phyloP scores from a whole-genome alignment of 2,797 vertebrate genomes.

The Mormyrus proboscirostris region DNA sequence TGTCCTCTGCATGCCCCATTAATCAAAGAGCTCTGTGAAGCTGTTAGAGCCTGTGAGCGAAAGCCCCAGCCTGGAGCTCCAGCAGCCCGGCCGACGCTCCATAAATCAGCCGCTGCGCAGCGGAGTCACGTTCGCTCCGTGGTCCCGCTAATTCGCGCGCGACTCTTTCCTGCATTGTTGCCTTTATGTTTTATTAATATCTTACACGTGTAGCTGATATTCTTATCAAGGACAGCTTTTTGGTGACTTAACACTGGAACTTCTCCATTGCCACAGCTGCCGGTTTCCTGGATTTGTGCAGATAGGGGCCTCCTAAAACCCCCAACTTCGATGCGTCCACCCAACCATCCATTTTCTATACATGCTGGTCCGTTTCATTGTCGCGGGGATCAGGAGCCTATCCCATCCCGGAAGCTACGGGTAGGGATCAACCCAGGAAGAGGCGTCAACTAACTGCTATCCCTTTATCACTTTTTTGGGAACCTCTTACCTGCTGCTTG shows the following conservation, averaged over 20 bases:
- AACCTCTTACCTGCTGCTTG: neutral
- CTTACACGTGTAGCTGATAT: neutral
- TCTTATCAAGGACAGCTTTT: neutral
- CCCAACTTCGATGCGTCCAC: neutral
- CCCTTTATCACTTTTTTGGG: neutral
- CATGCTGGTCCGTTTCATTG: neutral
- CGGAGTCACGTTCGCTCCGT: neutral
- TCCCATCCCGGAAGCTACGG: neutral
- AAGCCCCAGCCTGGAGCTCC: neutral
- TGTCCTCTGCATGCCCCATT: conserved; percentile 16
- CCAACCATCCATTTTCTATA: neutral
- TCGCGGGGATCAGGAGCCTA: neutral
- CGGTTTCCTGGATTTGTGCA: neutral
- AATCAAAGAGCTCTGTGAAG: conserved; percentile 15
- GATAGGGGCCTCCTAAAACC: neutral
- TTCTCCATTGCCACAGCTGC: neutral
- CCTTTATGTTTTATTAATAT: neutral
- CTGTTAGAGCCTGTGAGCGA: neutral
- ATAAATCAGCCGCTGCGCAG: neutral
- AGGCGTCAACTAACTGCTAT: neutral
- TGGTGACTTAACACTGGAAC: neutral
- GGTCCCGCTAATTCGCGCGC: neutral
- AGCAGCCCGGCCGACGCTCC: neutral
- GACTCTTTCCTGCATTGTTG: neutral
- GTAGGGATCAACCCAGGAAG: neutral